Conservation (phyloP, 2,113 vertebrate species). For the Excalfactoria chinensis region DNA sequence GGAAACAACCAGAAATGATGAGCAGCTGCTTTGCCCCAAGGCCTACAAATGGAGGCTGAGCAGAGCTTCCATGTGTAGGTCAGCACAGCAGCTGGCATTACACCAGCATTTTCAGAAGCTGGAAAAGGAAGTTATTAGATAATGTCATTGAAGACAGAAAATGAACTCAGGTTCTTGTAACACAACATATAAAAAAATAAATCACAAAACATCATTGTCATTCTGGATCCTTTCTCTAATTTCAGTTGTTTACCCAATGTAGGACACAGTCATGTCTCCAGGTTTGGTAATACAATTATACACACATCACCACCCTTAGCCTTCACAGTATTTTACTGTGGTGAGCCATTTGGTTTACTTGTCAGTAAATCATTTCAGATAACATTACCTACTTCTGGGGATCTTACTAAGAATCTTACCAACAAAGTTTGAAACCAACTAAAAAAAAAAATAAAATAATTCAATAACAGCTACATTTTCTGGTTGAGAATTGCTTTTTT, state of each 20-base stretch:
- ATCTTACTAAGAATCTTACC: background rate
- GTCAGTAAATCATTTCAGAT: background rate
- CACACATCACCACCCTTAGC: accelerated
- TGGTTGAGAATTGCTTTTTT: background rate
- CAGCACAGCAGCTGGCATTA: background rate
- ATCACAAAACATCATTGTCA: background rate
- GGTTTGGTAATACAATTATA: too few relatives aligned
- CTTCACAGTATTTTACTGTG: too few relatives aligned
- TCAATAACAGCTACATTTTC: background rate
- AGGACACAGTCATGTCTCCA: background rate
- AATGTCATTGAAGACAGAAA: background rate
- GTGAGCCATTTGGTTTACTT: background rate
- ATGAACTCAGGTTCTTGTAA: accelerated
- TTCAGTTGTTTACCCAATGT: background rate
- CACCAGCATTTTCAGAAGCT: background rate
- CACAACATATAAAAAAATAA: background rate
- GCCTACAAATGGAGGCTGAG: background rate
- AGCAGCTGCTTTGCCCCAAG: background rate
- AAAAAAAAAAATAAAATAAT: background rate
- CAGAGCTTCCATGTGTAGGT: accelerated
- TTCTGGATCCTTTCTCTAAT: background rate
- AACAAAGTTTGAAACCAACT: accelerated
- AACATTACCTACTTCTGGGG: background rate
- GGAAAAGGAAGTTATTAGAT: background rate
- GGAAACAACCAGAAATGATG: background rate